These are phyloP conservation scores for Gibbula magus DNA, from an alignment of 2,888 invertebrate genomes.

Conservation along the genomic window DNA sequence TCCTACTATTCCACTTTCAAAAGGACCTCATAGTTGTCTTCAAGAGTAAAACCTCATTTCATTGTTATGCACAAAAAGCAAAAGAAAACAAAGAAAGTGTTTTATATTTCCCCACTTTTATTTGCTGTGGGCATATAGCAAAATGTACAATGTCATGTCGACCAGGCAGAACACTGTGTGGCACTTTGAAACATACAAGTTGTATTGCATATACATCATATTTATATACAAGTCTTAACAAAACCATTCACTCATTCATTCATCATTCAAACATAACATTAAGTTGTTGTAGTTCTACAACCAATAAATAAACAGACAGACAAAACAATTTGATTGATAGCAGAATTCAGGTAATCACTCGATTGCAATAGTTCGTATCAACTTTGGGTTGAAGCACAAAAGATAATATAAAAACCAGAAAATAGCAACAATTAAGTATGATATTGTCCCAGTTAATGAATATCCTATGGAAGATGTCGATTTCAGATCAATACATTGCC, in stretches of 20 bases:
- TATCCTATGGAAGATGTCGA: background rate
- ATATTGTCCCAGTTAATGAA: too few relatives aligned
- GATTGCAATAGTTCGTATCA: too few relatives aligned
- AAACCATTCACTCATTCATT: constrained; percentile 11
- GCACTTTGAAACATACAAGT: background rate
- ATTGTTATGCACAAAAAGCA: too few relatives aligned
- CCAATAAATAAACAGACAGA: constrained; percentile 12
- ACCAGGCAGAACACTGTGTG: background rate
- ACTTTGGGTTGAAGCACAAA: too few relatives aligned
- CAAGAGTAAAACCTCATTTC: too few relatives aligned
- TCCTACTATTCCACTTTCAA: too few relatives aligned
- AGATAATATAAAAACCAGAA: too few relatives aligned
- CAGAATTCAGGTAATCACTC: too few relatives aligned
- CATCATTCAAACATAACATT: constrained; percentile 2
- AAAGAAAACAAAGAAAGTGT: background rate
- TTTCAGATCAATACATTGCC: background rate
- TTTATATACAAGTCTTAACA: background rate
- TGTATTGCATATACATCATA: background rate
- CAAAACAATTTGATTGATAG: constrained; percentile 11
- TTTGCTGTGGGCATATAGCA: background rate
- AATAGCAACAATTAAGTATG: too few relatives aligned
- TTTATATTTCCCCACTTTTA: constrained; percentile 7
- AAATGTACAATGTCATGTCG: constrained; percentile 17
- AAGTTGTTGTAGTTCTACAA: background rate
- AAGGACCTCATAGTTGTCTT: too few relatives aligned